Evolutionary conservation across 2,888 invertebrate species (phyloP), one percentile per base, ranked within the genome.

Genomic region (Pherbina coryleti): DNA sequence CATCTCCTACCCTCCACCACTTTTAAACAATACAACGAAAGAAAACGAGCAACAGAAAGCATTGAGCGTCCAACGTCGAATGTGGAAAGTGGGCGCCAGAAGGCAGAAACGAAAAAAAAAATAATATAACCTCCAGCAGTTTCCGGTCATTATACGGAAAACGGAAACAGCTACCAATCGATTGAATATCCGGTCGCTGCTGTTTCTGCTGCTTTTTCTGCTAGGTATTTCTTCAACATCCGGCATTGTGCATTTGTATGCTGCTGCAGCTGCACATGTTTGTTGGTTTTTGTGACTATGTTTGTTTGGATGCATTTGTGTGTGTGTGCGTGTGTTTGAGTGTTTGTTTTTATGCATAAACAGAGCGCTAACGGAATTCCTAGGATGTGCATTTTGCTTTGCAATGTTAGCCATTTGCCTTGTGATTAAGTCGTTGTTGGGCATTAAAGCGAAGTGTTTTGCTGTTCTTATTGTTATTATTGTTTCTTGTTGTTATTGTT

Each of bases 141-240:
- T 85, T 88, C 87, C 87, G 85, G 86, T 87, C 86, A 87, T 87
- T 87, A 87, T 85, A 88, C 86, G 86, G 85, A 85, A 86, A 85
- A 86, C 89, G 89, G 89, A 89, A 89, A 87, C 88, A 87, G 87
- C 86, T 85, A 87, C 86, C 89, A 89, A 89, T 89, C 88, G 87
- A 86, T 85, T 86, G 83, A 85, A 84, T 85, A 88, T 89, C 89
- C 88, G 87, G 84, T 84, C 79, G 79, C 78, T 79, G 79, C 53
- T 55, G 71, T 67, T 73, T 69, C 66, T 34, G 51, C 22, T 70
- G 4, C 62, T 62, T 28, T 22, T 51, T 69, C 28, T 11, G 11
- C 22, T 37, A 11, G 34, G 19, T 25, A 7, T 69, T 25, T 49
- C 69, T 49, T 67, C 11, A 9, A 49, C 22, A 17, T 51, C 14